Evolutionary conservation across 2,113 vertebrate genomes (phyloP).

Genomic region (Struthidea cinerea): DNA sequence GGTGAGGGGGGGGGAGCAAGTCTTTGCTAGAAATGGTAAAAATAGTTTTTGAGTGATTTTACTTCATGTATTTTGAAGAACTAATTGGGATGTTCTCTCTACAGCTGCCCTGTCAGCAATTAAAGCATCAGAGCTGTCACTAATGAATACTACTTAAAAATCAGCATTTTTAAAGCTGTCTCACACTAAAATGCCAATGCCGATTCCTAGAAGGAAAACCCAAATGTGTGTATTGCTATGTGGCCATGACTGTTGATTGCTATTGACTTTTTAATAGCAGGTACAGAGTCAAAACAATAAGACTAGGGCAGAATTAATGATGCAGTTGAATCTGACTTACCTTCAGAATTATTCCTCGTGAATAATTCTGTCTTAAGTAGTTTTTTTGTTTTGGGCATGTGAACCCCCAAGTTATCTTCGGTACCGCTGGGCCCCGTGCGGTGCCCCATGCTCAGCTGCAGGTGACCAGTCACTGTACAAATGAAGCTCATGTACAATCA

Average conservation of each 20-base stretch:
- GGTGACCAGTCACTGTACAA: neutral
- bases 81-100: constrained; percentile 18
- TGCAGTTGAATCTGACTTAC: neutral
- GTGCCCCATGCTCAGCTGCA: neutral
- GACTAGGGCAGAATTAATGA: neutral
- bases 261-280: neutral
- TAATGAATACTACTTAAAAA: constrained; percentile 32
- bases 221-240: neutral
- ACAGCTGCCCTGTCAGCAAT: constrained; percentile 33
- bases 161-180: constrained; percentile 6
- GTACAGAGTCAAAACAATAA: neutral
- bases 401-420: neutral
- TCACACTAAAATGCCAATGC: neutral
- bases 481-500: neutral
- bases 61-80: constrained; percentile 28
- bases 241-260: neutral
- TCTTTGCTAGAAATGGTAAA: constrained; percentile 9
- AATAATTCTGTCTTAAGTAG: neutral
- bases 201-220: neutral
- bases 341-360: neutral
- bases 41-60: constrained; percentile 32
- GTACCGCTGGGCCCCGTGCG: neutral
- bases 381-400: neutral
- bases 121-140: constrained; percentile 50
- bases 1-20: neutral